Evolutionary conservation across 2,888 invertebrate genomes (phyloP), one percentile per base, ranked within the genome.

Genomic region (Deilephila elpenor): DNA sequence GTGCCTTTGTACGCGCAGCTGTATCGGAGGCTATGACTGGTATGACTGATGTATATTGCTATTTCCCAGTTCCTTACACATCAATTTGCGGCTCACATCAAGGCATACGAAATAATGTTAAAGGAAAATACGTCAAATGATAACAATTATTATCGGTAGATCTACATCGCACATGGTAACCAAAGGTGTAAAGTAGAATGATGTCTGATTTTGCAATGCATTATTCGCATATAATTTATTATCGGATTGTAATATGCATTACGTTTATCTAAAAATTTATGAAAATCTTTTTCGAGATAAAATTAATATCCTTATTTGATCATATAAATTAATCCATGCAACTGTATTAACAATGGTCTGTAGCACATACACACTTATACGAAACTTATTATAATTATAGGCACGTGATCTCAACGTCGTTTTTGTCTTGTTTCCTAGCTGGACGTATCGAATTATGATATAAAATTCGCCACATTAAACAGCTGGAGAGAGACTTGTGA

Each of bases 1-100:
- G 56, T 78, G 74, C 70, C 70, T 73, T 70, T 73, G 32, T 70
- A 53, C 17, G 71, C 61, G 74, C 79, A 78, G 79, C 76, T 80
- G 78, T 59, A 71, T 20, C 37, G 64, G 53, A 74, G 61, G 74
- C 59, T 72, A 19, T 4, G 37, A 32, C 19, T 53, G 74, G 53
- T 72, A 19, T 4, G 37, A 32, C 20, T 53, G 44, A 5, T 34
- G n/a, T 20, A 44, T 20, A 64, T 64, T 34, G 8, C 64, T n/a
- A 37, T 19, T 62, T 34, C n/a, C 19, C 34, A 37, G 11, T 51
- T 67, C 67, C 67, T 44, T 67, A 25, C 11, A n/a, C 56, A 56
- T 56, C 56, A 56, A 51, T 51, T 59, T 6, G 20, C 20, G 7
- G 8, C 20, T 8, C 6, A 20, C 5, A 4, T 29, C 20, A 25